Conservation (phyloP, 2,888 invertebrate genomes). For the Taphrorychus bicolor region DNA sequence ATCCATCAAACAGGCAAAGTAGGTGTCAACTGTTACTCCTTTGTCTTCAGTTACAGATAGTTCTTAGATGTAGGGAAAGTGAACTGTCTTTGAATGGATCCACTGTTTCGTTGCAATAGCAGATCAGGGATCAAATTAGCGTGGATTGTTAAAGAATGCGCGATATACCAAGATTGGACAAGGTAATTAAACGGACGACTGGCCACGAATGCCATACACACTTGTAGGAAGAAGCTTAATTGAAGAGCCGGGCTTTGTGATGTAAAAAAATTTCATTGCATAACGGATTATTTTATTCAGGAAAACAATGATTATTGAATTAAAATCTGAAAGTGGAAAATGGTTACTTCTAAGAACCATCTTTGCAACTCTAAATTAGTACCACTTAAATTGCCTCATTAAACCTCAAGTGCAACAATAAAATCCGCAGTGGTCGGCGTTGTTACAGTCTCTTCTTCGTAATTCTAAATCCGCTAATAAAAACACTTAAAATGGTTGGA, state of each 20-base stretch:
- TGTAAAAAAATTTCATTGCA: background rate
- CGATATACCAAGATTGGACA: background rate
- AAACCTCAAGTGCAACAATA: background rate
- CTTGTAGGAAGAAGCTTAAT: background rate
- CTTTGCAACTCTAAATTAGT: background rate
- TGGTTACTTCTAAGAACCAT: background rate
- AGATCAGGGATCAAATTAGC: no score
- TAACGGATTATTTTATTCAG: background rate
- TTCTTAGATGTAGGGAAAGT: background rate
- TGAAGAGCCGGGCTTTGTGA: background rate
- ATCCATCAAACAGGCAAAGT: background rate
- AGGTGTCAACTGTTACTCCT: background rate
- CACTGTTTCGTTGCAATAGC: background rate
- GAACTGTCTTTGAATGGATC: background rate
- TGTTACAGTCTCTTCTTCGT: background rate
- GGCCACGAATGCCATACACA: background rate
- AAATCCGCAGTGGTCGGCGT: background rate
- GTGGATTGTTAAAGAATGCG: background rate
- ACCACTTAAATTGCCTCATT: background rate
- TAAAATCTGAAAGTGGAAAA: background rate
- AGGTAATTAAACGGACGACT: background rate
- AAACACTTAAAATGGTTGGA: no score
- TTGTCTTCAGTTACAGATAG: background rate
- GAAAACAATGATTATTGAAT: background rate
- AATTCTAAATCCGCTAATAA: no score